Evolutionary conservation across 2,888 invertebrate species (phyloP).

Genomic region (Cryptus armator): DNA sequence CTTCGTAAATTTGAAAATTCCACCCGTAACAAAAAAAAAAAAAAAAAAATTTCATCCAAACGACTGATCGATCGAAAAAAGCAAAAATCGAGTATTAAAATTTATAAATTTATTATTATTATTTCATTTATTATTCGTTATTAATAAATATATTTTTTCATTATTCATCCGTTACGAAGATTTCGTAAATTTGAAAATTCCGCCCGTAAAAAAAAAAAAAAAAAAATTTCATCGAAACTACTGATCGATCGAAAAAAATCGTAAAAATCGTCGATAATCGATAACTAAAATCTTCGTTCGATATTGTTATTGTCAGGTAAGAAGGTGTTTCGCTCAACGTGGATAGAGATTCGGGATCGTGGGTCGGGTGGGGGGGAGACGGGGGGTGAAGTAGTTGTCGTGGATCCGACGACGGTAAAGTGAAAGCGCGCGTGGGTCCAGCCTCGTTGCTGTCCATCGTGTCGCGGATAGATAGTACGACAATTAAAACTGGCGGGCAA

Average conservation of each 20-base stretch:
- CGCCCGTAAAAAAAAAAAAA: no score
- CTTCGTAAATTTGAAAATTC: no score
- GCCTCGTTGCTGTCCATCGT: slow-evolving; percentile 74
- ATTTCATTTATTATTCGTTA: no score
- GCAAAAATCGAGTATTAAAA: no score
- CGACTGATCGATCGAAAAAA: no score
- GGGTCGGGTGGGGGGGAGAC: slow-evolving; percentile 73
- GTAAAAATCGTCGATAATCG: not conserved
- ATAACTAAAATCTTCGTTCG: not conserved
- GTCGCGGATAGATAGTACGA: slow-evolving; percentile 79
- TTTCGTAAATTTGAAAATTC: no score
- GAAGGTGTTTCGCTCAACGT: slow-evolving; percentile 59
- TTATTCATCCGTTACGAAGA: no score
- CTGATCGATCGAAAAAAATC: not conserved
- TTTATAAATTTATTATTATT: no score
- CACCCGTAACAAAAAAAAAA: no score
- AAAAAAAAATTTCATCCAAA: no score
- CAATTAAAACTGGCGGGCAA: slow-evolving; percentile 84
- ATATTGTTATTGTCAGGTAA: slow-evolving; percentile 43
- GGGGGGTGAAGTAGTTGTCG: slow-evolving; percentile 70
- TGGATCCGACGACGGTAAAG: slow-evolving; percentile 71
- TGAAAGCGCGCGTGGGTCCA: slow-evolving; percentile 69
- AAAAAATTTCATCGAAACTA: not conserved
- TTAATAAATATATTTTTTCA: no score
- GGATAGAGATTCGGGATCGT: slow-evolving; percentile 69